Evolutionary conservation across 2,113 vertebrate species (phyloP).

Genomic region (Carassius gibelio): DNA sequence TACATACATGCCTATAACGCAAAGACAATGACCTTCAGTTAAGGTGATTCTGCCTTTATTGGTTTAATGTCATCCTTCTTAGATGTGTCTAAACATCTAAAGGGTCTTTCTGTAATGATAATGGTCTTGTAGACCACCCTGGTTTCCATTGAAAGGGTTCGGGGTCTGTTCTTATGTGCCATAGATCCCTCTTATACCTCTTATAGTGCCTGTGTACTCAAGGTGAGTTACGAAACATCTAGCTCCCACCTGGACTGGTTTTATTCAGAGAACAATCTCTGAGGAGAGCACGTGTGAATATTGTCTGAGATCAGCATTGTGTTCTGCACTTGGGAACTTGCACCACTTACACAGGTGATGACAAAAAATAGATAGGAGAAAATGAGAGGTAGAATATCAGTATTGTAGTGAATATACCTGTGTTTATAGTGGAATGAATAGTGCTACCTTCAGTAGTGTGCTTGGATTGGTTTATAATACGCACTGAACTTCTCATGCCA

Average conservation of each 20-base stretch:
- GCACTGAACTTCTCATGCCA: background rate
- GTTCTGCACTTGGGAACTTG: background rate
- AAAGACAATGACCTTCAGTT: constrained; percentile 50
- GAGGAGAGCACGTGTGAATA: constrained; percentile 27
- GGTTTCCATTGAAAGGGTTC: constrained; percentile 8
- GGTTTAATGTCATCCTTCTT: constrained; percentile 47
- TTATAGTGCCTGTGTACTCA: background rate
- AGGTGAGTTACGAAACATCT: background rate
- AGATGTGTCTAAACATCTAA: background rate
- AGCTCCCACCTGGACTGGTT: constrained; percentile 10
- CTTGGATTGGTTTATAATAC: background rate
- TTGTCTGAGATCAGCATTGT: constrained; percentile 12
- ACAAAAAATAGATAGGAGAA: background rate
- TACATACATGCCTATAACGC: background rate
- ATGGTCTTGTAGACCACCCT: constrained; percentile 62
- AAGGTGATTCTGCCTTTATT: constrained; percentile 53
- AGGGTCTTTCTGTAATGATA: constrained; percentile 44
- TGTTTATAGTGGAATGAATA: background rate
- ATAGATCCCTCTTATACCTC: background rate
- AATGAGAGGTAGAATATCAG: background rate
- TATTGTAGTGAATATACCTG: background rate
- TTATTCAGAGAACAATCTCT: constrained; percentile 11
- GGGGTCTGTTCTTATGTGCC: background rate
- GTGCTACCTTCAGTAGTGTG: background rate
- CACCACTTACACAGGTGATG: constrained; percentile 14